Conservation (phyloP, 2,888 invertebrate species). For the Opisthograptis luteolata region DNA sequence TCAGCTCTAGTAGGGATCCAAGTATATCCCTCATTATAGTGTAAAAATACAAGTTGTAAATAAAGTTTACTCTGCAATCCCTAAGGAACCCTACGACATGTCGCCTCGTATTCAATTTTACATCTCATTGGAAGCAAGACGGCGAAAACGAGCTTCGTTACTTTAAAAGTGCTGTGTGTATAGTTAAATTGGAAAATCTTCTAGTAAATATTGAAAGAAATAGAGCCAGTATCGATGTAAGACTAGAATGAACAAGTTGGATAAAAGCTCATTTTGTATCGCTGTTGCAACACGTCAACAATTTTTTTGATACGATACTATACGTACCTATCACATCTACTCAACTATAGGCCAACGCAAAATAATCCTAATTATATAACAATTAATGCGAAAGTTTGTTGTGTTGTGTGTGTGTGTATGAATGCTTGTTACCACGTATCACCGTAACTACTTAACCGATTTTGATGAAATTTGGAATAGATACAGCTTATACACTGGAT, state of each 20-base stretch:
- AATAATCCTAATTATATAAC: too few relatives aligned
- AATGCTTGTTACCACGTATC: too few relatives aligned
- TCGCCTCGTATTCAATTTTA: slow-evolving; percentile 33
- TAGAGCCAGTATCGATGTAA: background rate
- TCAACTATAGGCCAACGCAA: too few relatives aligned
- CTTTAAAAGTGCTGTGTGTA: slow-evolving; percentile 19
- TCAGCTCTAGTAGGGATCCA: slow-evolving; percentile 42
- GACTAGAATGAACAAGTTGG: background rate
- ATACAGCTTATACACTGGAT: too few relatives aligned
- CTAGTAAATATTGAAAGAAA: slow-evolving; percentile 5
- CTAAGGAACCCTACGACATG: slow-evolving; percentile 29
- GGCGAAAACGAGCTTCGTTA: slow-evolving; percentile 21
- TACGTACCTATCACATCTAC: too few relatives aligned
- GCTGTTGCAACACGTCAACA: too few relatives aligned
- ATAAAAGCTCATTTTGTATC: too few relatives aligned
- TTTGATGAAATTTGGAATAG: too few relatives aligned
- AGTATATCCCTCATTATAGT: slow-evolving; percentile 50
- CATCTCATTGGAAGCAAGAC: slow-evolving; percentile 32
- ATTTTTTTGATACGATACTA: too few relatives aligned
- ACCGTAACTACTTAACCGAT: too few relatives aligned
- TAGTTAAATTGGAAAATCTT: slow-evolving; percentile 31
- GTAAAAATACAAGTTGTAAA: slow-evolving; percentile 49
- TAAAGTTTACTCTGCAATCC: slow-evolving; percentile 37
- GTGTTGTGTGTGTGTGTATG: too few relatives aligned
- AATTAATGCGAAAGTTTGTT: too few relatives aligned